phyloP scores from a whole-genome alignment of 2,888 invertebrate species.

The Pandemis cinnamomeana region DNA sequence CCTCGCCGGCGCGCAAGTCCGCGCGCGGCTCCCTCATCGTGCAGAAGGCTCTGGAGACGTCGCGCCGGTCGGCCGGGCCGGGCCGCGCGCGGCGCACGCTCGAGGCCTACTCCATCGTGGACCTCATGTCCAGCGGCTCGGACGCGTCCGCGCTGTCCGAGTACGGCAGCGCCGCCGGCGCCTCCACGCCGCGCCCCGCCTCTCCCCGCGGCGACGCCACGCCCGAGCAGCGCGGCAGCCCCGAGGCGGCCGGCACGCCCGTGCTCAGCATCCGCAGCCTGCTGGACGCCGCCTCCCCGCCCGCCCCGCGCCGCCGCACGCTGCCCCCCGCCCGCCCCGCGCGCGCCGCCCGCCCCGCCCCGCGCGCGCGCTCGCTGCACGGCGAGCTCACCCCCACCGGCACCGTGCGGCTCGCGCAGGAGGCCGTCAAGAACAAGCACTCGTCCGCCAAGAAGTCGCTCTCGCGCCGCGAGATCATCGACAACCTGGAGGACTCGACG shows the following conservation, averaged over 20 bases:
- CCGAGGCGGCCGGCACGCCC: conserved; percentile 39
- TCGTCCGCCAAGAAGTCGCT: conserved; percentile 79
- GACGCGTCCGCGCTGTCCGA: conserved; percentile 58
- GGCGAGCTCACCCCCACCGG: conserved; percentile 72
- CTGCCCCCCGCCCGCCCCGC: background rate
- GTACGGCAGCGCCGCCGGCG: conserved; percentile 58
- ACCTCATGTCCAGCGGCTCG: conserved; percentile 67
- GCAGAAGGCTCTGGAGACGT: too few relatives aligned
- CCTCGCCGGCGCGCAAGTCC: too few relatives aligned
- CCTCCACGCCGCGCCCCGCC: background rate
- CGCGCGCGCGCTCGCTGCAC: too few relatives aligned
- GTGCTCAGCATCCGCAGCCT: conserved; percentile 61
- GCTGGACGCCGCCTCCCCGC: conserved; percentile 49
- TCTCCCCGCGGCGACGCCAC: background rate
- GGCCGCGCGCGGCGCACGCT: conserved; percentile 48
- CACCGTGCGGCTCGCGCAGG: conserved; percentile 63
- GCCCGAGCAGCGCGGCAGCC: conserved; percentile 55
- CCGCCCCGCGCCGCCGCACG: background rate
- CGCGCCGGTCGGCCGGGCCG: background rate
- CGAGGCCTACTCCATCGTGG: conserved; percentile 72
- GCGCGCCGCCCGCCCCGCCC: background rate
- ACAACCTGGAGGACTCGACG: conserved; percentile 72
- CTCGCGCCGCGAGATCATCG: conserved; percentile 77
- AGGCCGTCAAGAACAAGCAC: conserved; percentile 76
- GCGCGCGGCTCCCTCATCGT: too few relatives aligned